Conservation (phyloP, 2,113 vertebrate species). For the Pseudorectes ferrugineus region DNA sequence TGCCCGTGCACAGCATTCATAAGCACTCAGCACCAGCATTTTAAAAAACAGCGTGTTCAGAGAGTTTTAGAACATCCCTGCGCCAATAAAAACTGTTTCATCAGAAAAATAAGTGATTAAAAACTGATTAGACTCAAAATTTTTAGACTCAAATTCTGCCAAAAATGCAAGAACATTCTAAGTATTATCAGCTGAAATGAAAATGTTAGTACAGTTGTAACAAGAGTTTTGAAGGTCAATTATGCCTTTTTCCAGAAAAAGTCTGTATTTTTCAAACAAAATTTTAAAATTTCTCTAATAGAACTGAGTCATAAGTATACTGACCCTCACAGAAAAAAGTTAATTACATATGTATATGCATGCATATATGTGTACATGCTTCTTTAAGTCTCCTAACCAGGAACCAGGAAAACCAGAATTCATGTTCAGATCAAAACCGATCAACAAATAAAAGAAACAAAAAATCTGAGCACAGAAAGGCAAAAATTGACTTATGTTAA, state of each 20-base stretch:
- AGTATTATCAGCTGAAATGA: background rate
- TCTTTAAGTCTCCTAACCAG: background rate
- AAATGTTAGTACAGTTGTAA: background rate
- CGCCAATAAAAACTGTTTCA: background rate
- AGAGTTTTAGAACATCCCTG: background rate
- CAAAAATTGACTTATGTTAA: background rate
- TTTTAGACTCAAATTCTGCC: background rate
- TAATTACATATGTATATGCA: background rate
- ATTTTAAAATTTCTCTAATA: background rate
- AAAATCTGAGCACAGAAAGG: conserved; percentile 1
- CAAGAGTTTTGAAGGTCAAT: background rate
- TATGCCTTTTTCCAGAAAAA: background rate
- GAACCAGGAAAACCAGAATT: background rate
- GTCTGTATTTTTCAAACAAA: background rate
- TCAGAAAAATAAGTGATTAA: background rate
- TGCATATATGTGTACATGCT: fast-evolving
- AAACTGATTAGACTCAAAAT: background rate
- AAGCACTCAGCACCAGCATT: background rate
- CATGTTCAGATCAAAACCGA: background rate
- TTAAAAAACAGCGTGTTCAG: background rate
- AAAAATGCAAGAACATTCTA: background rate
- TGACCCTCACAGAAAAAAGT: background rate
- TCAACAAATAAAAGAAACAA: conserved; percentile 9
- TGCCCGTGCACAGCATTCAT: background rate
- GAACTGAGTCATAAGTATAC: background rate